phyloP scores from a whole-genome alignment of 1,140 invertebrate genomes.

The Nomia melanderi region DNA sequence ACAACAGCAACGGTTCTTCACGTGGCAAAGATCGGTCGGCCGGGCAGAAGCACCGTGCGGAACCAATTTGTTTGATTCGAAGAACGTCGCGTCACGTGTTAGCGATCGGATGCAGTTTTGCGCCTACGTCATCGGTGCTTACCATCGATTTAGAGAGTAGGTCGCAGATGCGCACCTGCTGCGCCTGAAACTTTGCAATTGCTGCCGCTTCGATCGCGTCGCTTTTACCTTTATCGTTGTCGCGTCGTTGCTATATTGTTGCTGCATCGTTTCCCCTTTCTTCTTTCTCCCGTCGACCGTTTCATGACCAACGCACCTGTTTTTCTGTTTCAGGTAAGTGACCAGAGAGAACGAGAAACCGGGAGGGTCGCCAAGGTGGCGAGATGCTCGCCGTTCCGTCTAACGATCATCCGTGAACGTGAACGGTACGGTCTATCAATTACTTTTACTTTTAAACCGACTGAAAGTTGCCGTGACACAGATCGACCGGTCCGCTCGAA shows the following conservation, averaged over 20 bases:
- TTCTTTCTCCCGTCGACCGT: no score
- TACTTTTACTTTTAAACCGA: conserved; percentile 43
- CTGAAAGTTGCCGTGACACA: conserved; percentile 38
- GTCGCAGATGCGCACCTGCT: conserved; percentile 60
- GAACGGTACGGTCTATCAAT: conserved; percentile 22
- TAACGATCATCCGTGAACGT: conserved; percentile 13
- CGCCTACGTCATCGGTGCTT: conserved; percentile 47
- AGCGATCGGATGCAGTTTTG: conserved; percentile 37
- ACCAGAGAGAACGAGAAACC: background rate
- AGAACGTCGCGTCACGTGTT: conserved; percentile 39
- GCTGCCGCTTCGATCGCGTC: background rate
- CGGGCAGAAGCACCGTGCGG: no score
- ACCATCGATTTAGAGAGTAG: conserved; percentile 53
- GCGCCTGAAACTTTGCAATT: conserved; percentile 18
- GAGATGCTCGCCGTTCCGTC: background rate
- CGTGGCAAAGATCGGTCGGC: no score
- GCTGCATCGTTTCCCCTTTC: no score
- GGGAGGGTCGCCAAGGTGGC: background rate
- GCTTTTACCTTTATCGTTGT: no score
- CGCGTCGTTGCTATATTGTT: no score
- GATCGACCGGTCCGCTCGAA: conserved; percentile 20
- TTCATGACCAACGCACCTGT: no score
- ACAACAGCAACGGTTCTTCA: no score
- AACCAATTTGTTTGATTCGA: no score
- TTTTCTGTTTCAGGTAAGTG: no score